Evolutionary conservation across 1,140 invertebrate genomes (phyloP), one percentile per base, ranked within the genome.

Genomic region (Phthorimaea operculella): DNA sequence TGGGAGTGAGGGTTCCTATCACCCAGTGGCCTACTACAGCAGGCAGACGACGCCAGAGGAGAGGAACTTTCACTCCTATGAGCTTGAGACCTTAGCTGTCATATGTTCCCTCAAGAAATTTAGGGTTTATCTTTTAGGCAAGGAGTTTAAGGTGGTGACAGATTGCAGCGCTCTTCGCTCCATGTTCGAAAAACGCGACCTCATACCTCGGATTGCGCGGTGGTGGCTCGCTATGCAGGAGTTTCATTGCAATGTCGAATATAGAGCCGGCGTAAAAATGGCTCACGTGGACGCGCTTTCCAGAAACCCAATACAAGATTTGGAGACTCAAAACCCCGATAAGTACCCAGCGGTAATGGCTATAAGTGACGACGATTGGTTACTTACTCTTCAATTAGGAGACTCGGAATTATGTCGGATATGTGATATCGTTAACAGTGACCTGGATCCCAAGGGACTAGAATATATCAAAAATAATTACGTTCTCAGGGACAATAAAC

Each of bases 211-310:
- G 47, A 58, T 62, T 16, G 63, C 59, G 8, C 47, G 73, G 1
- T 76, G 71, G 71, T 55, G 50, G 14, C 45, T 73, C 9, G 11
- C 33, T 1, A 49, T 79, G 34, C 61, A 74, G 44, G 70, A 79
- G 15, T 74, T 58, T 48, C 45, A 70, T 54, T 72, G 60, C 58
- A 52, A 53, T 9, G 49, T 76, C 10, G 57, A 68, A 49, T 60
- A 76, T 52, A 58, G 72, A 14, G 18, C 47, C 1, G 57, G 60
- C 8, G 17, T 42, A 18, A 58, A 50, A 47, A 63, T 63, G 57
- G n/a, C n/a, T 17, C 60, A 63, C 15, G 56, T 57, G 2, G 56
- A 57, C 11, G 51, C 56, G 4, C 33, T 57, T 9, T 57, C 56
- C 6, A 28, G 51, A 28, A 57, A 57, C 34, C 47, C 54, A 49